phyloP scores from a whole-genome alignment of 1,140 invertebrate genomes.

The Lineus longissimus region DNA sequence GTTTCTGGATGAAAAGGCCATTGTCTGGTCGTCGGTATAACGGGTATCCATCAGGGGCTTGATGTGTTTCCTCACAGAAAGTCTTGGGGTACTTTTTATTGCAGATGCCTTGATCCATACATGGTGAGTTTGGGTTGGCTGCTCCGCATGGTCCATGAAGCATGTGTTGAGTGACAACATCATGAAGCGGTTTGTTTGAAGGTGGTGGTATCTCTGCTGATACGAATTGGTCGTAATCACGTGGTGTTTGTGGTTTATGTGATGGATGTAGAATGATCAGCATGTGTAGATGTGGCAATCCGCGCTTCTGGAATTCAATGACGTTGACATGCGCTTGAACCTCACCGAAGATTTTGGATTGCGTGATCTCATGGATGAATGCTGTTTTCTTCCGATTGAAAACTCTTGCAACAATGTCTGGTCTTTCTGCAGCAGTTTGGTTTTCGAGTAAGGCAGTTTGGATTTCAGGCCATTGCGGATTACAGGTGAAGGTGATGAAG shows the following conservation, averaged over 20 bases:
- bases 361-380: constrained; percentile 34
- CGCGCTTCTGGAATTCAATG: too few relatives aligned
- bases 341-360: constrained; percentile 41
- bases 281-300: too few relatives aligned
- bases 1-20: too few relatives aligned
- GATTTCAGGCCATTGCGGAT: constrained; percentile 57
- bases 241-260: neutral
- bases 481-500: constrained; percentile 59
- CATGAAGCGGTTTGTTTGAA: neutral
- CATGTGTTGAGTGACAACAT: neutral
- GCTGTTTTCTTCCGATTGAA: neutral
- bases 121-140: neutral
- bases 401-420: neutral
- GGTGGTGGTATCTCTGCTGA: neutral
- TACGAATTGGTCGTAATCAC: neutral
- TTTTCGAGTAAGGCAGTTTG: constrained; percentile 26
- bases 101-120: neutral
- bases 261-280: too few relatives aligned
- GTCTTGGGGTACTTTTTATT: neutral
- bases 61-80: neutral
- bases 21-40: too few relatives aligned
- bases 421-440: too few relatives aligned
- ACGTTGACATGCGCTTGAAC: constrained; percentile 2
- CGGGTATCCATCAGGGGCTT: neutral
- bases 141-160: too few relatives aligned